These are phyloP conservation scores for Vollenhovia emeryi DNA, from an alignment of 1,140 invertebrate genomes.

Conservation along the genomic window DNA sequence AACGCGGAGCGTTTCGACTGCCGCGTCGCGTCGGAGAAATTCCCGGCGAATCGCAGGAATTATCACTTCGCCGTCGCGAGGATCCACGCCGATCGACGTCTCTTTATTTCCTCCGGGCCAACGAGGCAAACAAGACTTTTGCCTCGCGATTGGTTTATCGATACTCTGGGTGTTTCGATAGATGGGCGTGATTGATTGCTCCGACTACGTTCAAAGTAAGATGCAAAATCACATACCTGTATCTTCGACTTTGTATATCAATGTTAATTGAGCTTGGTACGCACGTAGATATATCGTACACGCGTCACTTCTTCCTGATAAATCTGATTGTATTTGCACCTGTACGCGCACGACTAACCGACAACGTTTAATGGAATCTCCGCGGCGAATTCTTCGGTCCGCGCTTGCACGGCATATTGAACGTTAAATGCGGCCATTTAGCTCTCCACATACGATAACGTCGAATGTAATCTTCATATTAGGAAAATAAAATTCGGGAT, in stretches of 20 bases:
- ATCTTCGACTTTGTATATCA: neutral
- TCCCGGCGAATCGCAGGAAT: conserved; percentile 9
- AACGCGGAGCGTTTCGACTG: neutral
- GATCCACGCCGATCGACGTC: conserved; percentile 27
- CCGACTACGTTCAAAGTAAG: neutral
- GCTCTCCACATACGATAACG: neutral
- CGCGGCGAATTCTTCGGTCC: neutral
- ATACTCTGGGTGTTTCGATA: neutral
- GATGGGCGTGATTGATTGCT: neutral
- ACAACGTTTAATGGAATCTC: conserved; percentile 1
- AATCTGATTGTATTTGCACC: neutral
- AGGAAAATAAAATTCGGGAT: conserved; percentile 29
- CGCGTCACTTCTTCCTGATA: neutral
- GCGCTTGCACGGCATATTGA: neutral
- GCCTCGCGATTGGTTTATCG: conserved; percentile 4
- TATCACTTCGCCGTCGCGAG: conserved; percentile 19
- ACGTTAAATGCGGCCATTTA: conserved; percentile 12
- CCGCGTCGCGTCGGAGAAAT: conserved; percentile 36
- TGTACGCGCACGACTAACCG: neutral
- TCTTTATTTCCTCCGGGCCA: neutral
- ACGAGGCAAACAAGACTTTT: conserved; percentile 30
- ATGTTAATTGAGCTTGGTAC: neutral
- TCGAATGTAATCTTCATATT: conserved; percentile 15
- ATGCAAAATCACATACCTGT: no score
- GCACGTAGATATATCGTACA: neutral